These are phyloP conservation scores for Apeira syringaria DNA, from an alignment of 2,888 invertebrate genomes.

Conservation along the genomic window DNA sequence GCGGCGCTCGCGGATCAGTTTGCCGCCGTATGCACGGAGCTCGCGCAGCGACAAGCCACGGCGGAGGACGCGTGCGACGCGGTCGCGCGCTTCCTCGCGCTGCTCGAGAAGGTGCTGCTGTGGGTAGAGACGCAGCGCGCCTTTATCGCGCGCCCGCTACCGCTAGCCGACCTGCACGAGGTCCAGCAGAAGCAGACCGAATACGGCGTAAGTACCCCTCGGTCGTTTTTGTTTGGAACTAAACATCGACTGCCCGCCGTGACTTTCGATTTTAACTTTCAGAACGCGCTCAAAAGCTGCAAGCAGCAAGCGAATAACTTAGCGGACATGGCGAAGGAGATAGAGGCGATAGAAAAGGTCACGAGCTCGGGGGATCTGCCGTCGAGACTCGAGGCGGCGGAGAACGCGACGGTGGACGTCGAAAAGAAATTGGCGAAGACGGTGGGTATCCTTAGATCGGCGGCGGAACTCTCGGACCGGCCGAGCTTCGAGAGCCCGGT, in stretches of 20 bases:
- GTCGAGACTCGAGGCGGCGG: conserved; percentile 92
- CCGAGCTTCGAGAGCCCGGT: background rate
- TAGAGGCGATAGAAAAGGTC: conserved; percentile 92
- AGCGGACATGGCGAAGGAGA: conserved; percentile 95
- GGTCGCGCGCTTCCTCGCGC: conserved; percentile 92
- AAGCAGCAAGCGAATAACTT: conserved; percentile 94
- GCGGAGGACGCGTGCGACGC: conserved; percentile 95
- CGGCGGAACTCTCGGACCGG: too few relatives aligned
- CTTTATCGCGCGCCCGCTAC: conserved; percentile 91
- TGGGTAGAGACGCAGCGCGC: conserved; percentile 93
- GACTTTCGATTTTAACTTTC: conserved; percentile 40
- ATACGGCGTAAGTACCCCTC: conserved; percentile 90
- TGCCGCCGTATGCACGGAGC: conserved; percentile 89
- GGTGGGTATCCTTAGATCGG: conserved; percentile 77
- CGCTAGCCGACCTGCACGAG: conserved; percentile 90
- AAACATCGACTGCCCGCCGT: too few relatives aligned
- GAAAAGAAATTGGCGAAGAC: conserved; percentile 93
- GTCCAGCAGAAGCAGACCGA: conserved; percentile 93
- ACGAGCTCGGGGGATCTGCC: conserved; percentile 94
- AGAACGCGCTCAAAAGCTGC: conserved; percentile 94
- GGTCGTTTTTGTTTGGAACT: too few relatives aligned
- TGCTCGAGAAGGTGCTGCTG: conserved; percentile 91
- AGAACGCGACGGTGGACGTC: conserved; percentile 92
- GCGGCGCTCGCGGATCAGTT: conserved; percentile 91
- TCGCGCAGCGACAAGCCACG: conserved; percentile 92